Conservation (phyloP, 2,888 invertebrate genomes). For the Dilophus febrilis region DNA sequence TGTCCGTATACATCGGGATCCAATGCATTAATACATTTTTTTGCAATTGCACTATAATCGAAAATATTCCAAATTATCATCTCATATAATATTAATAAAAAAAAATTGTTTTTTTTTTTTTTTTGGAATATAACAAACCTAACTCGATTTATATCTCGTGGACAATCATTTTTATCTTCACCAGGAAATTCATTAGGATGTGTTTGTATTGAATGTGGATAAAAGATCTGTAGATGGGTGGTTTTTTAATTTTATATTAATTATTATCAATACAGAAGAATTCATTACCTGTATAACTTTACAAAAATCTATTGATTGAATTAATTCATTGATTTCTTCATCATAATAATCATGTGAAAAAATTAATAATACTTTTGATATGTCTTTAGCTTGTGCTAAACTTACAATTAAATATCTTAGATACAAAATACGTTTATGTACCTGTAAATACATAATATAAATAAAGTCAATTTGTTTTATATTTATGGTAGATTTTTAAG, state of each 20-base stretch:
- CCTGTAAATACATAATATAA: slow-evolving; percentile 56
- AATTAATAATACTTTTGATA: slow-evolving; percentile 73
- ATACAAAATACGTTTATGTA: slow-evolving; percentile 86
- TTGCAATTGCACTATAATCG: slow-evolving; percentile 52
- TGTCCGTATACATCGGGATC: slow-evolving; percentile 94
- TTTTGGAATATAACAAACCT: slow-evolving; percentile 46
- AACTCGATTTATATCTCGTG: slow-evolving; percentile 63
- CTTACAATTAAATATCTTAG: slow-evolving; percentile 88
- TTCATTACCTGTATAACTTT: slow-evolving; percentile 42
- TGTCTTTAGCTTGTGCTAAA: slow-evolving; percentile 74
- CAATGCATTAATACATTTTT: slow-evolving; percentile 78
- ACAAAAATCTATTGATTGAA: slow-evolving; percentile 86
- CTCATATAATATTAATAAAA: neutral
- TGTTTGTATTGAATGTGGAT: slow-evolving; percentile 89
- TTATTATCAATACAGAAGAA: neutral
- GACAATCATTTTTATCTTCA: slow-evolving; percentile 85
- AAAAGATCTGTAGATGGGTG: too few species aligned
- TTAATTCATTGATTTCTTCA: slow-evolving; percentile 77
- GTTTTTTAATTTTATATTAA: slow-evolving; percentile 2
- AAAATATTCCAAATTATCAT: neutral
- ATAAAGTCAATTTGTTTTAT: too few species aligned
- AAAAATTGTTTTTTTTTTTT: too few species aligned
- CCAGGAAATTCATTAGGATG: slow-evolving; percentile 88
- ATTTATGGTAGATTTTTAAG: too few species aligned
- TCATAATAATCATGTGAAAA: slow-evolving; percentile 95